Evolutionary conservation across 1,140 invertebrate species (phyloP), one percentile per base, ranked within the genome.

Genomic region (Metopolophium dirhodum): DNA sequence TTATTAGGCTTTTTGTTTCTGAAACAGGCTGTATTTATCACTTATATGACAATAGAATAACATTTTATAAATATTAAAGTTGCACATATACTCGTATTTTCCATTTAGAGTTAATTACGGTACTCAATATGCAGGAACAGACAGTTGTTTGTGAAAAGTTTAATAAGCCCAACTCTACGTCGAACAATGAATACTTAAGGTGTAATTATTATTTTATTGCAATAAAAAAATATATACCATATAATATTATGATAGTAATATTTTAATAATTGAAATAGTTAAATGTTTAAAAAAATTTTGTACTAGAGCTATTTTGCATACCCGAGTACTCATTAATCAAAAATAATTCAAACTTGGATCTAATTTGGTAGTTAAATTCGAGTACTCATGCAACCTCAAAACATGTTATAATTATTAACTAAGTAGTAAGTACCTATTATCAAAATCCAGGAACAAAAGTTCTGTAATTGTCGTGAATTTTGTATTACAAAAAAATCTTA

Each of bases 191-290:
- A 77, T 77, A n/a, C 30, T n/a, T 77, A 77, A 77, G 61, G 14
- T 35, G 11, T 77, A 7, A n/a, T 77, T 77, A 68, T 68, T 68
- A 77, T 77, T 77, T n/a, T 77, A 77, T 77, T 77, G 14, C 14
- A 77, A 77, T 77, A 77, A 77, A 77, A 77, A 77, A 77, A 77
- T 77, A 77, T 77, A 77, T 77, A 77, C 30, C 14, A n/a, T 77
- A 68, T n/a, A 30, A 68, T n/a, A n/a, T n/a, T 68, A 68, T 68
- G 61, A 68, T 68, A 68, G 30, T 68, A 68, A 68, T 68, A 77
- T 77, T 77, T 77, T 77, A n/a, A 77, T 77, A 77, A 77, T 77
- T 77, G 30, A 77, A 77, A 77, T 77, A 77, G 14, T 77, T 77
- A n/a, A 77, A 77, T 77, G n/a, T n/a, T 77, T n/a, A 18, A n/a